Evolutionary conservation across 2,888 invertebrate genomes (phyloP), one percentile per base, ranked within the genome.

Genomic region (Lymantria monacha): DNA sequence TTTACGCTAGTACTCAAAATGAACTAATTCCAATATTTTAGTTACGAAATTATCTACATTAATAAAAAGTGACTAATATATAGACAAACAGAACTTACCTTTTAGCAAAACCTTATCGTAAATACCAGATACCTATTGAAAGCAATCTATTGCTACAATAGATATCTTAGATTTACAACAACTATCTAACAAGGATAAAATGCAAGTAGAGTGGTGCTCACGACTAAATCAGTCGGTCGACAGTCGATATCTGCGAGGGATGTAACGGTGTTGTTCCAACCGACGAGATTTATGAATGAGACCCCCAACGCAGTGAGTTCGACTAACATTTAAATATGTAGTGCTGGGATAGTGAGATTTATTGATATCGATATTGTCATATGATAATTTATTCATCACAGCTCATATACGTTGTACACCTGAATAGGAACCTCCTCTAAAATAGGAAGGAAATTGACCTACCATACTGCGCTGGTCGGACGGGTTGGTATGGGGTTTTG

Each of bases 271-370:
- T 74, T 78, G 78, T 76, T 71, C 66, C 53, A 53, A 58, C 70
- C 69, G 65, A 64, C 69, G 66, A 76, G 76, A 80, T 84, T 87
- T 87, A 87, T 87, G 86, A 87, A 87, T 84, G 81, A 77, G 76
- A 66, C 69, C 70, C 67, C 59, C 72, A 71, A 68, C 71, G 82
- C 81, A 78, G 84, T 81, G 78, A 77, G 83, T 81, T 72, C 71
- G 62, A 65, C 58, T 61, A 63, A 65, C 72, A 69, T 69, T 74
- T 53, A 60, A 64, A 74, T 68, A 63, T 60, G 55, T 76, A 74
- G 75, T 63, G 74, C 48, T 55, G 67, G 30, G 43, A 45, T 14
- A 3, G 2, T 43, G 14, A 14, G 9, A 5, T 47, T n/a, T 13
- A 14, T 41, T 1, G 14, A 41, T 36, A n/a, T 42, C 49, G 48